Evolutionary conservation across 2,888 invertebrate species (phyloP).

Genomic region (Fabriciana adippe): DNA sequence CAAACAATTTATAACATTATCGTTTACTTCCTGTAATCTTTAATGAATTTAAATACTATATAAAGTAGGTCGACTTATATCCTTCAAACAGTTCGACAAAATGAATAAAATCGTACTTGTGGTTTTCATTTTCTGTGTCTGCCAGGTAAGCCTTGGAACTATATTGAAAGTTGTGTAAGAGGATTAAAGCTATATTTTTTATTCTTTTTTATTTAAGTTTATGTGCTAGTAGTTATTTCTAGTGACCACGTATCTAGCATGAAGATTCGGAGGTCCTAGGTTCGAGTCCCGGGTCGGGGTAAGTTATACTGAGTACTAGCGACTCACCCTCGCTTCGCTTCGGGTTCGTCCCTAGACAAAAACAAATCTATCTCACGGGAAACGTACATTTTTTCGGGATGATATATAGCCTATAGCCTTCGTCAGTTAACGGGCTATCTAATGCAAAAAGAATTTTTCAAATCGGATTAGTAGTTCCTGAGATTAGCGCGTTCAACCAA

Average conservation of each 20-base stretch:
- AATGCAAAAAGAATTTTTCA: too few species aligned
- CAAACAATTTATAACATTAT: neutral
- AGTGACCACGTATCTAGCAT: neutral
- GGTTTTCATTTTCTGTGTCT: constrained; percentile 38
- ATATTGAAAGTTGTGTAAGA: neutral
- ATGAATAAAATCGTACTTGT: constrained; percentile 36
- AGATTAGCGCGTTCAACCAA: too few species aligned
- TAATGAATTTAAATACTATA: neutral
- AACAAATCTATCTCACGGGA: too few species aligned
- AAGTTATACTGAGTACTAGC: neutral
- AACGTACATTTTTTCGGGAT: too few species aligned
- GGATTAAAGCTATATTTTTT: too few species aligned
- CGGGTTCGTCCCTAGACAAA: too few species aligned
- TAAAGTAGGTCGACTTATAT: constrained; percentile 20
- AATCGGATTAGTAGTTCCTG: too few species aligned
- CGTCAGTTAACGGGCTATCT: too few species aligned
- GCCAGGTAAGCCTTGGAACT: constrained; percentile 41
- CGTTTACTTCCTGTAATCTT: neutral
- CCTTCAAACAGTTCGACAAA: constrained; percentile 25
- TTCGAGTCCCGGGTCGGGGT: neutral
- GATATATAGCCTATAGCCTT: too few species aligned
- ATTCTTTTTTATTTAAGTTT: neutral
- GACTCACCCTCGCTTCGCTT: too few species aligned
- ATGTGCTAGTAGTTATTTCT: neutral
- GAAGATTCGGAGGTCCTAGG: neutral